Evolutionary conservation across 2,113 vertebrate species (phyloP).

Genomic region (Albula goreensis): DNA sequence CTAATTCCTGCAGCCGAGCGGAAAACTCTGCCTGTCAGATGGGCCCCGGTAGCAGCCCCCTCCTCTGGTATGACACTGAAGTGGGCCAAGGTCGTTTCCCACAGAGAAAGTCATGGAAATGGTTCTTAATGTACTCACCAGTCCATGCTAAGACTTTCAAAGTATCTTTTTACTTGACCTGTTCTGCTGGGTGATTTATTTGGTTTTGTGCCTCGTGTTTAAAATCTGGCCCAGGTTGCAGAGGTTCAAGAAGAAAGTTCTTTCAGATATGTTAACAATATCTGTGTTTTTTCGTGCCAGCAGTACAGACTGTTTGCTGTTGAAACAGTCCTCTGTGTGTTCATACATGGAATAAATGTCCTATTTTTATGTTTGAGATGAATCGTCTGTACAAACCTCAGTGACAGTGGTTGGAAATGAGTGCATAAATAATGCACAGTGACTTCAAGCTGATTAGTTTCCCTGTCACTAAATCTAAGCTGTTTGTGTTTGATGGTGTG

Average conservation of each 20-base stretch:
- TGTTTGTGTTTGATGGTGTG: not conserved
- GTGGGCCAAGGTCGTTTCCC: slow-evolving; percentile 20
- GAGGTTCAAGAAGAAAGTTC: not conserved
- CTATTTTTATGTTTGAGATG: slow-evolving; percentile 17
- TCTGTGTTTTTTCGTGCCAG: not conserved
- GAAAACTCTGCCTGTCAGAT: slow-evolving; percentile 3
- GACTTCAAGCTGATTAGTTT: slow-evolving; percentile 15
- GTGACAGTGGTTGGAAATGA: slow-evolving; percentile 1
- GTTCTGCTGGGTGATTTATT: not conserved
- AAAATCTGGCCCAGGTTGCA: not conserved
- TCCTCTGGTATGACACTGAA: slow-evolving; percentile 1
- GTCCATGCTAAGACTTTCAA: not conserved
- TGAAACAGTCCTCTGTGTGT: not conserved
- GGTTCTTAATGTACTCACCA: not conserved
- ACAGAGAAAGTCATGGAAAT: not conserved
- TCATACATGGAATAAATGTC: slow-evolving; percentile 6
- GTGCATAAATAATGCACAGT: slow-evolving; percentile 14
- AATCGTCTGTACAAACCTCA: not conserved
- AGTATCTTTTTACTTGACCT: not conserved
- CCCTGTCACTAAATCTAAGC: not conserved
- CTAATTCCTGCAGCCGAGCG: not conserved
- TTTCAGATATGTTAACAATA: not conserved
- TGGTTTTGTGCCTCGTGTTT: not conserved
- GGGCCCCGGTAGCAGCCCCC: not conserved
- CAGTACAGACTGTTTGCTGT: not conserved